phyloP scores from a whole-genome alignment of 2,113 vertebrate species.

The Mirza zaza region DNA sequence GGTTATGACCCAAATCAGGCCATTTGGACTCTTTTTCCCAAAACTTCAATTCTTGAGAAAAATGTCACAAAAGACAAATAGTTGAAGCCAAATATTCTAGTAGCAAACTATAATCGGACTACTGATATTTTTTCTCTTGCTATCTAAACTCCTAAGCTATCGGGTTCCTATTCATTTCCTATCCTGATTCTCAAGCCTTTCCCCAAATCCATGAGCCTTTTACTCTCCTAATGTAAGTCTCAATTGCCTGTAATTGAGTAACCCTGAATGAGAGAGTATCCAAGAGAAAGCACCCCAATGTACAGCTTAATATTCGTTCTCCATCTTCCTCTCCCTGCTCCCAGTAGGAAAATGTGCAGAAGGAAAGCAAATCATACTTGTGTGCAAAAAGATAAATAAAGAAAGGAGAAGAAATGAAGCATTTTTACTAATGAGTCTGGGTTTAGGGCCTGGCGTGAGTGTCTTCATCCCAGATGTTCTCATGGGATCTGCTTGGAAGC shows the following conservation, averaged over 20 bases:
- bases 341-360: constrained; percentile 30
- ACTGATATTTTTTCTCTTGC: background rate
- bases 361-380: constrained; percentile 61
- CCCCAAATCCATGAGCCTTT: background rate
- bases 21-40: background rate
- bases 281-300: background rate
- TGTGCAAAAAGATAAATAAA: constrained; percentile 66
- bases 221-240: background rate
- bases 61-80: constrained; percentile 30
- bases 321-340: constrained; percentile 44
- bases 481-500: constrained; percentile 83
- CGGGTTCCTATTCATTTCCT: background rate
- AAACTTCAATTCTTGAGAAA: constrained; percentile 23
- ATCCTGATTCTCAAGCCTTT: background rate
- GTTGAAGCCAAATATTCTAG: constrained; percentile 23
- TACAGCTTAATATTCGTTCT: background rate
- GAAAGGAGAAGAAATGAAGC: constrained; percentile 71
- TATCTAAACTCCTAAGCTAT: background rate
- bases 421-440: constrained; percentile 82
- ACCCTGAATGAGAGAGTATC: background rate
- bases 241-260: background rate
- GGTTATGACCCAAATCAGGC: background rate
- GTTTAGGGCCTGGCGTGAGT: constrained; percentile 83
- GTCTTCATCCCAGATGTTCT: constrained; percentile 86
- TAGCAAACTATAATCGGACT: background rate